phyloP scores from a whole-genome alignment of 1,140 invertebrate species.

The Rhyacophila brunnea region DNA sequence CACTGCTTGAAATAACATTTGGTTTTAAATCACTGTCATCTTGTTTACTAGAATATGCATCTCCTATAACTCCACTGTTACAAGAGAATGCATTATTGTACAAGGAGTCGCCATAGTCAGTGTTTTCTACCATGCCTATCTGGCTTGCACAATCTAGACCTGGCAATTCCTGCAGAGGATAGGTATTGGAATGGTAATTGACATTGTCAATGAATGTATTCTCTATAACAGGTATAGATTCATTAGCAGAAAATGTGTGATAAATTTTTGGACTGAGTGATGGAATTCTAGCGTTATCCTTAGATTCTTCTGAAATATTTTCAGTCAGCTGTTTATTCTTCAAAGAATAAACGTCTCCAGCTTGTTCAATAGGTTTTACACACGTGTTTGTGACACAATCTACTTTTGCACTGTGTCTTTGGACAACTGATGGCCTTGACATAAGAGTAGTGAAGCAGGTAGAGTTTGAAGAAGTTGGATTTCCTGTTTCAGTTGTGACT shows the following conservation, averaged over 20 bases:
- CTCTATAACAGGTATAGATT: neutral
- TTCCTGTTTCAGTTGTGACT: neutral
- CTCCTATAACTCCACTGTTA: too few species aligned
- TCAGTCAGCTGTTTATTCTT: too few species aligned
- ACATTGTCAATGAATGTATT: neutral
- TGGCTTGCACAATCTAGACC: too few species aligned
- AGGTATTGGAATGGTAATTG: neutral
- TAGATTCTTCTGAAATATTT: neutral
- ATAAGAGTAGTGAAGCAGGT: too few species aligned
- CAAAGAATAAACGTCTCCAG: neutral
- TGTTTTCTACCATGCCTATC: too few species aligned
- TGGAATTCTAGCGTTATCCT: constrained; percentile 2
- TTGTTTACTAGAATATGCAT: too few species aligned
- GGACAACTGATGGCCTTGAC: neutral
- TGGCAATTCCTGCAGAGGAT: too few species aligned
- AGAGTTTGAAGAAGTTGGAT: neutral
- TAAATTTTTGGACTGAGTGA: constrained; percentile 25
- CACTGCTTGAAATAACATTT: constrained; percentile 5
- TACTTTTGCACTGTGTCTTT: neutral
- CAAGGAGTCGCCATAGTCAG: too few species aligned
- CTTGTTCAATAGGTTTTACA: neutral
- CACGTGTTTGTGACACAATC: neutral
- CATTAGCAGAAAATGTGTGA: constrained; percentile 32
- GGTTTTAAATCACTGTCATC: constrained; percentile 42
- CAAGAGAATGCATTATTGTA: too few species aligned